Conservation (phyloP, 1,140 invertebrate species). For the Drosophila gunungcola region DNA sequence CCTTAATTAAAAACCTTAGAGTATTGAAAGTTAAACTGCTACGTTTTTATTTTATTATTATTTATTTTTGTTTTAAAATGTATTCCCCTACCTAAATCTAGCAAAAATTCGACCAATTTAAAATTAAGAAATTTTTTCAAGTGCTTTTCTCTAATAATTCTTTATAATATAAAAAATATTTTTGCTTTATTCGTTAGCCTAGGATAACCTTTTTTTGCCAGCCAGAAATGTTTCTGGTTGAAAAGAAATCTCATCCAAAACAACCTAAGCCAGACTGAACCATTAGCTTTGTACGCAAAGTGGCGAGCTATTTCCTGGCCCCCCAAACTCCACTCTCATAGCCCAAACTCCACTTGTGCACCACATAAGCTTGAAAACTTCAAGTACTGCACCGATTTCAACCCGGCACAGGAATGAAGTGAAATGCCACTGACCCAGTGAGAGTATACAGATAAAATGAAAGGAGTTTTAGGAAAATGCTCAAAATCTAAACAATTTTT, state of each 20-base stretch:
- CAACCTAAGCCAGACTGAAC: conserved; percentile 14
- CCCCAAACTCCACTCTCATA: not conserved
- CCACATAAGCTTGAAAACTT: conserved; percentile 47
- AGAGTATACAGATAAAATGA: not conserved
- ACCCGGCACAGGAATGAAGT: conserved; percentile 40
- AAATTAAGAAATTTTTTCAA: not conserved
- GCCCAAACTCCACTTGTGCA: not conserved
- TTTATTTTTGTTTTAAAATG: too few relatives aligned
- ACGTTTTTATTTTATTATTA: too few relatives aligned
- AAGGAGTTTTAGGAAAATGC: not conserved
- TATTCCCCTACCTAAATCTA: not conserved
- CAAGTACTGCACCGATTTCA: conserved; percentile 27
- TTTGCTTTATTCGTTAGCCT: conserved; percentile 2
- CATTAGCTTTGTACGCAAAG: conserved; percentile 53
- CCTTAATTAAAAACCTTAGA: too few relatives aligned
- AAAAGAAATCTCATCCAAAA: conserved; percentile 5
- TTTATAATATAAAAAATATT: not conserved
- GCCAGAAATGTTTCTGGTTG: conserved; percentile 25
- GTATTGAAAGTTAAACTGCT: too few relatives aligned
- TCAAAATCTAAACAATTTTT: not conserved
- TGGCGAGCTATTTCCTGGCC: not conserved
- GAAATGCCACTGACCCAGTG: conserved; percentile 55
- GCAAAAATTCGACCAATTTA: too few relatives aligned
- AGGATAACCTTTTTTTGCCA: not conserved
- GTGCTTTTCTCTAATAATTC: not conserved